A percentile compares a stretch with the other conserved stretches of the same genome.
Evolutionary conservation across 2,888 invertebrate genomes (phyloP).

Genomic region (Lepidochrysops patricia): DNA sequence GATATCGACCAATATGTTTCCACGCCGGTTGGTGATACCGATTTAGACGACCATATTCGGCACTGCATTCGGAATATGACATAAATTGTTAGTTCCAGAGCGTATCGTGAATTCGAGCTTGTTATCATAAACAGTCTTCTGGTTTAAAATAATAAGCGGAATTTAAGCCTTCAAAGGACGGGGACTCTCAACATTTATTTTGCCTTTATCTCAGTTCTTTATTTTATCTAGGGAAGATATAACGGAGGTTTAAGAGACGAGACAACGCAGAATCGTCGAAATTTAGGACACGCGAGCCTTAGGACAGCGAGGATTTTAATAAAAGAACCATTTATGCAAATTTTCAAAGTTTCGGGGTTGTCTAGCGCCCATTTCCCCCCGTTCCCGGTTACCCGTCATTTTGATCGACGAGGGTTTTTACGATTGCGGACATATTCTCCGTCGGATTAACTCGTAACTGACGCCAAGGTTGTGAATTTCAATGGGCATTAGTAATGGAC

Average conservation of each 20-base stretch:
- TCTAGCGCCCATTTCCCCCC: not conserved
- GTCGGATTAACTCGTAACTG: conserved; percentile 29
- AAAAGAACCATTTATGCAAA: not conserved
- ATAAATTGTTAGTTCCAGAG: not conserved
- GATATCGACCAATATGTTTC: conserved; percentile 20
- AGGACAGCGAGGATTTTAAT: not conserved
- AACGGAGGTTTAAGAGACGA: not conserved
- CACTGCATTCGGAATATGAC: conserved; percentile 1
- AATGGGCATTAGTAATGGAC: conserved; percentile 28
- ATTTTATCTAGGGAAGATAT: not conserved
- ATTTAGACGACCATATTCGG: not conserved
- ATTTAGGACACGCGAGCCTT: not conserved
- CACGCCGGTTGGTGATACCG: not conserved
- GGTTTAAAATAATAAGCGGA: not conserved
- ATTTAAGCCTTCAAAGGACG: not conserved
- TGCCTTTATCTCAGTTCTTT: not conserved
- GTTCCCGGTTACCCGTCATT: conserved; percentile 20
- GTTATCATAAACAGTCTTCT: not conserved
- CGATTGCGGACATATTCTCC: conserved; percentile 24
- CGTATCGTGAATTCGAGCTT: not conserved
- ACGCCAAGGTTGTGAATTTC: conserved; percentile 29
- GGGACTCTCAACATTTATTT: not conserved
- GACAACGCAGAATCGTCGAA: not conserved
- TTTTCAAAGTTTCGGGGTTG: not conserved
- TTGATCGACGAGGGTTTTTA: conserved; percentile 31